Base-by-base conservation (phyloP, 2,113 vertebrate genomes). In the Hippocampus zosterae region DNA sequence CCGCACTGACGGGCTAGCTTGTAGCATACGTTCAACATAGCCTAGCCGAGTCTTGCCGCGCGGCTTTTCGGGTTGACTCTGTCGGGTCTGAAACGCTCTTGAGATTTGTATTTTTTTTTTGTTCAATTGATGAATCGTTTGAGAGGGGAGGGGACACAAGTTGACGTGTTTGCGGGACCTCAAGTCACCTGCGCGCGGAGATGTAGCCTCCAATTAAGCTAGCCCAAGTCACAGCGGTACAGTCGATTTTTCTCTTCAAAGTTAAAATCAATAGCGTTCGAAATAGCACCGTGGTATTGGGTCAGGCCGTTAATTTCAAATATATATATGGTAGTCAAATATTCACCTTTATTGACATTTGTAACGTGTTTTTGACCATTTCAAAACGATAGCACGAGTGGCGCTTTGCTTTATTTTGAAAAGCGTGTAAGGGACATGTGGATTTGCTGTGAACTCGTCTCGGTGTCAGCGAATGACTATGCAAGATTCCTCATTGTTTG, bases 381-480 rank as follows among this genome's bases (percentile, higher is more conserved):
- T 27, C 4, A 46, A 18, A 46, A 27, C 21, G 21, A 18, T 44
- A 27, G 23, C n/a, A 44, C n/a, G 2, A 29, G 5, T 33, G 0
- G 8, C 1, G 1, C 15, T 3, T 2, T 1, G 1, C 0, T 55
- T 57, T 75, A 73, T 40, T 10, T 44, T 77, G 75, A 77, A 79
- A 73, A 33, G 5, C 15, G 13, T 9, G 0, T 0, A 64, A 40
- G 70, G 80, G 82, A 77, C 27, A n/a, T 64, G 0, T 19, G 27
- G 55, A 33, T 1, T 3, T 62, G 33, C 0, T 19, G 2, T 50
- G 57, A 69, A 77, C 55, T 77, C 71, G 63, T 60, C 57, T 65
- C 25, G 18, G 33, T 60, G 53, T 68, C 53, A 77, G 69, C 74
- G 79, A 85, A 89, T 90, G 88, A 90, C 88, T 52, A 29, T 78